These are phyloP conservation scores for Sorex maritimensis DNA, from an alignment of 2,797 vertebrate species.

Conservation along the genomic window DNA sequence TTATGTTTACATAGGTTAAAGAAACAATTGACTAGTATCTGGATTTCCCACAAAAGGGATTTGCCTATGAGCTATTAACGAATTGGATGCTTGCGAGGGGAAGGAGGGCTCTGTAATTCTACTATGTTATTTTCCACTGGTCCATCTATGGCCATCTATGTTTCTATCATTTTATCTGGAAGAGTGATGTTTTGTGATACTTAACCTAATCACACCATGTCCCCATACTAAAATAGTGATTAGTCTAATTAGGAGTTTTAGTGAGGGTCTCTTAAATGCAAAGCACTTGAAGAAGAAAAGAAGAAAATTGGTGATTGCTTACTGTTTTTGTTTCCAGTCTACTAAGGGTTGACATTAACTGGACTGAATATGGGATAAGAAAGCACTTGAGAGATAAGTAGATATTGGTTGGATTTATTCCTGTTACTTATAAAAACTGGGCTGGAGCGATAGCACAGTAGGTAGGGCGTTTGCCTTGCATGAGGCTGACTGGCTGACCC, in stretches of 20 bases:
- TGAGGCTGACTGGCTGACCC: no score
- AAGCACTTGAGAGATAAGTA: background rate
- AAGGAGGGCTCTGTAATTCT: background rate
- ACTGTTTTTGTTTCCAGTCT: background rate
- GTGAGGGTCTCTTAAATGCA: background rate
- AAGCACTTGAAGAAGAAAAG: background rate
- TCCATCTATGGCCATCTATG: background rate
- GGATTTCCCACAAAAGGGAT: background rate
- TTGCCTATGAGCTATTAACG: background rate
- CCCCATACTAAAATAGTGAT: background rate
- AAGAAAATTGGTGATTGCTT: background rate
- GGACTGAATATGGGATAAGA: background rate
- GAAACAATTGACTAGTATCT: background rate
- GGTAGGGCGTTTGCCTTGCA: no score
- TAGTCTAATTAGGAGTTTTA: background rate
- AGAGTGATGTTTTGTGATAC: background rate
- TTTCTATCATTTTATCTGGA: background rate
- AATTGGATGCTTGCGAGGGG: background rate
- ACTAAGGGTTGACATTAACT: background rate
- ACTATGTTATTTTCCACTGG: background rate
- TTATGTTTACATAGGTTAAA: background rate
- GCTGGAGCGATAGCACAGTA: no score
- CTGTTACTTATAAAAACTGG: background rate
- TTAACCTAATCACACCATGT: background rate
- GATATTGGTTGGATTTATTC: background rate